A percentile compares a stretch with the other conserved stretches of the same genome.
phyloP scores from a whole-genome alignment of 2,797 vertebrate genomes.

The Centroberyx gerrardi region DNA sequence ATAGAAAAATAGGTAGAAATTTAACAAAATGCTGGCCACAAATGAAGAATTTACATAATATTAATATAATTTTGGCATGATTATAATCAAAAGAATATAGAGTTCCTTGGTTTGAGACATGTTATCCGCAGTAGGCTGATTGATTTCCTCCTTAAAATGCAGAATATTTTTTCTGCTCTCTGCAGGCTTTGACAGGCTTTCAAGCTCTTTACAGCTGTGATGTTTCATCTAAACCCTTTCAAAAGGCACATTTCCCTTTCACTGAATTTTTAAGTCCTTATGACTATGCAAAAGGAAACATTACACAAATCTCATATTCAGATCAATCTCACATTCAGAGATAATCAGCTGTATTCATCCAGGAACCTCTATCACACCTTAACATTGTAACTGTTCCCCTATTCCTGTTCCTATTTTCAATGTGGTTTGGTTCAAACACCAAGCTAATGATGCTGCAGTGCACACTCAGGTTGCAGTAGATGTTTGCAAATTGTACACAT shows the following conservation, averaged over 20 bases:
- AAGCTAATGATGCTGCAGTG: neutral
- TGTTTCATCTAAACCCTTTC: slow-evolving; percentile 28
- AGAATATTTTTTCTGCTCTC: slow-evolving; percentile 28
- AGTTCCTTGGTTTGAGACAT: slow-evolving; percentile 26
- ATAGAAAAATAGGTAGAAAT: neutral
- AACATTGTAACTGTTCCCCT: neutral
- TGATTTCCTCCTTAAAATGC: slow-evolving; percentile 55
- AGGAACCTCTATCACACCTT: neutral
- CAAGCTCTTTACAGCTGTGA: slow-evolving; percentile 25
- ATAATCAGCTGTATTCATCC: neutral
- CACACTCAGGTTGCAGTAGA: neutral
- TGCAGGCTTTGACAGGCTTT: slow-evolving; percentile 45
- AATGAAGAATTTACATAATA: neutral
- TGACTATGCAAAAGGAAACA: slow-evolving; percentile 17
- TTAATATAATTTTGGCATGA: slow-evolving; percentile 13
- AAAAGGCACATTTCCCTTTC: slow-evolving; percentile 22
- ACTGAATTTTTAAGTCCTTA: slow-evolving; percentile 6
- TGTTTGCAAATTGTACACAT: neutral
- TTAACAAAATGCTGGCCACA: slow-evolving; percentile 5
- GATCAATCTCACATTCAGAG: neutral
- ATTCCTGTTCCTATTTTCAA: neutral
- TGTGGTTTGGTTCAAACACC: neutral
- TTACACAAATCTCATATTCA: slow-evolving; percentile 1
- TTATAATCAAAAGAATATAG: slow-evolving; percentile 5
- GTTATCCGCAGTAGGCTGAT: slow-evolving; percentile 41